Evolutionary conservation across 2,888 invertebrate genomes (phyloP).

Genomic region (Hydraecia micacea): DNA sequence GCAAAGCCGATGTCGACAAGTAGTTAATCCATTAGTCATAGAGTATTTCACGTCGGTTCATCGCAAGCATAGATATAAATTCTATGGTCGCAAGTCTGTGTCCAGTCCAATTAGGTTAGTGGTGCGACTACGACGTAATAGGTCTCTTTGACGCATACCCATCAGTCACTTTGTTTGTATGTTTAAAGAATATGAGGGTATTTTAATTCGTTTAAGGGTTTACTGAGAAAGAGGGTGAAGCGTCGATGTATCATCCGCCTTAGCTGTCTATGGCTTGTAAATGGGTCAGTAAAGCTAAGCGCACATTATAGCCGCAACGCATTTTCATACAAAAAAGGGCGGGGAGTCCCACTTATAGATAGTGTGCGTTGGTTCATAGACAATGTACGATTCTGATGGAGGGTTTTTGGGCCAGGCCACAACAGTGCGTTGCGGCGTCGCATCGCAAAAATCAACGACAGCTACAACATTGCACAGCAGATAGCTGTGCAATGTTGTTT

Average conservation of each 20-base stretch:
- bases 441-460: too few species aligned
- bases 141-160: conserved; percentile 35
- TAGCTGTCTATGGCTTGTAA: conserved; percentile 2
- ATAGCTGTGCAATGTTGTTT: too few species aligned
- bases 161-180: conserved; percentile 53
- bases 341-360: background rate
- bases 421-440: too few species aligned
- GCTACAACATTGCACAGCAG: too few species aligned
- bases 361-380: background rate
- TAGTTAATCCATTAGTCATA: conserved; percentile 55
- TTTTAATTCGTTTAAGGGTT: conserved; percentile 47
- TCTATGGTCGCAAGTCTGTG: conserved; percentile 7
- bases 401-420: background rate
- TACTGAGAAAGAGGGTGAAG: conserved; percentile 13
- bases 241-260: conserved; percentile 25
- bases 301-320: background rate
- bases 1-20: too few species aligned
- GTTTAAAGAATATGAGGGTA: conserved; percentile 22
- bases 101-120: conserved; percentile 54
- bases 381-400: background rate
- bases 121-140: conserved; percentile 19
- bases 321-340: background rate
- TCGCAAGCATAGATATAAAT: too few species aligned
- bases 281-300: background rate
- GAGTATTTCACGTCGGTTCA: conserved; percentile 26